These are phyloP conservation scores for Halcyon senegalensis DNA, from an alignment of 2,113 vertebrate genomes.

Conservation along the genomic window DNA sequence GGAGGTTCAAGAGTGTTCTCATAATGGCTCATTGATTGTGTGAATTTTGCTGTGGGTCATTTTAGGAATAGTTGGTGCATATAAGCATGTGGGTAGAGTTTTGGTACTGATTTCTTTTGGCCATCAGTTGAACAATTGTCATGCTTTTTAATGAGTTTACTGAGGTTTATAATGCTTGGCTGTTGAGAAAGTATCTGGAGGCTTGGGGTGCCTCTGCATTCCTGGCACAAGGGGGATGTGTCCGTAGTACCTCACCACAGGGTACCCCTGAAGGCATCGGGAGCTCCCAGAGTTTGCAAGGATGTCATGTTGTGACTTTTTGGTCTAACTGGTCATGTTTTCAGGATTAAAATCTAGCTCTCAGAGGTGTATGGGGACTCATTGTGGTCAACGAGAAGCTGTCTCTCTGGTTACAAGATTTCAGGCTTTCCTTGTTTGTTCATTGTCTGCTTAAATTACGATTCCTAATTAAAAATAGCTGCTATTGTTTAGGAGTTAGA, in stretches of 20 bases:
- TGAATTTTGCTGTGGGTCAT: conserved; percentile 20
- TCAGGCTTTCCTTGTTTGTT: background rate
- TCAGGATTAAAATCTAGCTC: background rate
- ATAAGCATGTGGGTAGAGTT: background rate
- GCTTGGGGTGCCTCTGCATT: background rate
- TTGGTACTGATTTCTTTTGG: background rate
- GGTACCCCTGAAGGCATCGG: background rate
- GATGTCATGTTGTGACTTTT: background rate
- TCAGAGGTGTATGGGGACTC: fast-evolving
- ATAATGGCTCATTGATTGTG: background rate
- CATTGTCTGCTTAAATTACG: background rate
- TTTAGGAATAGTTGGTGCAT: conserved; percentile 46
- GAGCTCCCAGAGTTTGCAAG: background rate
- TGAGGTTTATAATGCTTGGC: background rate
- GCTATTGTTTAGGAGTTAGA: background rate
- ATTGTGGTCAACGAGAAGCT: background rate
- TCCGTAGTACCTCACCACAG: background rate
- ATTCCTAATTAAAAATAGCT: conserved; percentile 27
- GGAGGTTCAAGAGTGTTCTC: background rate
- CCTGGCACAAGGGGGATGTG: background rate
- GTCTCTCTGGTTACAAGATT: background rate
- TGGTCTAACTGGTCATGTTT: background rate
- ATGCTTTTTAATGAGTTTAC: background rate
- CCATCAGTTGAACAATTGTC: background rate
- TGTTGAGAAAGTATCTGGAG: background rate